phyloP scores from a whole-genome alignment of 1,140 invertebrate genomes.

The Cherax destructor region DNA sequence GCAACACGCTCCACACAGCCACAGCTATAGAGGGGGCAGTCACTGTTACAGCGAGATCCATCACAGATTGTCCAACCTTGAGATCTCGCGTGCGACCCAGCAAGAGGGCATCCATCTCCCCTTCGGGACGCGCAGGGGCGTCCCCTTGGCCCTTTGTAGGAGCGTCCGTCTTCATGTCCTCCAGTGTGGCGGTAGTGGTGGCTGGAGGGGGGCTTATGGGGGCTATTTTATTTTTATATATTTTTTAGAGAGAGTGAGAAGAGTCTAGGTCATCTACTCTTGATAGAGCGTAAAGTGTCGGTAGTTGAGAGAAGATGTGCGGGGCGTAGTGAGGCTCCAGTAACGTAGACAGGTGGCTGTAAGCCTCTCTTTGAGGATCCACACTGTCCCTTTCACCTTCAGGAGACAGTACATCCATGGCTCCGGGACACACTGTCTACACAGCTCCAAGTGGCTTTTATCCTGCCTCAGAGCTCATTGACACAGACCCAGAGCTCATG shows the following conservation, averaged over 20 bases:
- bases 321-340: too few relatives aligned
- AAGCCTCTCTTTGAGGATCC: background rate
- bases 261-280: background rate
- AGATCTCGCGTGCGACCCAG: constrained; percentile 60
- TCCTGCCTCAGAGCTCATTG: too few relatives aligned
- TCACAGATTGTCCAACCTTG: constrained; percentile 43
- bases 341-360: background rate
- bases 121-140: constrained; percentile 46
- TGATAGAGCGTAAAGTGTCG: background rate
- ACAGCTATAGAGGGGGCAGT: background rate
- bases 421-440: background rate
- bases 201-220: too few relatives aligned
- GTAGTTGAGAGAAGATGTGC: too few relatives aligned
- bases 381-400: background rate
- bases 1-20: background rate
- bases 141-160: constrained; percentile 33
- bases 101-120: constrained; percentile 60
- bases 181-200: constrained; percentile 3
- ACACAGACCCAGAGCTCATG: too few relatives aligned
- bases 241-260: constrained; percentile 10
- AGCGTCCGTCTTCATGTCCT: constrained; percentile 13
- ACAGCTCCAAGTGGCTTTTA: background rate
- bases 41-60: background rate
- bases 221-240: too few relatives aligned
- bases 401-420: background rate